These are phyloP conservation scores for Ptychodera flava DNA, from an alignment of 35 echinoderm and acorn worm species.

Conservation along the genomic window DNA sequence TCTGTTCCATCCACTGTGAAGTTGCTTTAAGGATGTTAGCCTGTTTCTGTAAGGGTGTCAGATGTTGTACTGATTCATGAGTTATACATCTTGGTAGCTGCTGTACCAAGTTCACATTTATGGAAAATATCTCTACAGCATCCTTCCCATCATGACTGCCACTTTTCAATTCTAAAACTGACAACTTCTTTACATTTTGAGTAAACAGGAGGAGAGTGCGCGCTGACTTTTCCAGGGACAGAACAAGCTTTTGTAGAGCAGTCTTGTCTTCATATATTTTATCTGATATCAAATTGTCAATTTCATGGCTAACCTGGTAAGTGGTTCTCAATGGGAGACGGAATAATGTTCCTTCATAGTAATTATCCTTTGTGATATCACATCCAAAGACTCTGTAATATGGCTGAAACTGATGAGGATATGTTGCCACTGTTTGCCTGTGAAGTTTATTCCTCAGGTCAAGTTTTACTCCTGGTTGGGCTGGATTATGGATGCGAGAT, in stretches of 20 bases:
- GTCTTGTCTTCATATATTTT: background rate
- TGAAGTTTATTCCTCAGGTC: background rate
- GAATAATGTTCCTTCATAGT: background rate
- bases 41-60: no score
- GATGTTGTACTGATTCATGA: no score
- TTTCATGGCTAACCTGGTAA: background rate
- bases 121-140: background rate
- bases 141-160: background rate
- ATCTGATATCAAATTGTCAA: background rate
- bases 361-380: background rate
- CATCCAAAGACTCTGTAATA: slow-evolving; percentile 2
- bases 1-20: no score
- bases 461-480: background rate
- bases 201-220: slow-evolving; percentile 61
- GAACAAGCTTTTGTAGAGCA: background rate
- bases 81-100: background rate
- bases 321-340: background rate
- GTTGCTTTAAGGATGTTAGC: no score
- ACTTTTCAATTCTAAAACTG: slow-evolving; percentile 10
- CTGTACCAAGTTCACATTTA: background rate
- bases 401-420: background rate
- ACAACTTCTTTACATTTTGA: slow-evolving; percentile 51
- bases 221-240: slow-evolving; percentile 17
- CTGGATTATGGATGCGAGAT: background rate
- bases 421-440: background rate